A percentile compares a stretch with the other conserved stretches of the same genome.
phyloP scores from a whole-genome alignment of 2,797 vertebrate genomes.

The Buceros bicornis region DNA sequence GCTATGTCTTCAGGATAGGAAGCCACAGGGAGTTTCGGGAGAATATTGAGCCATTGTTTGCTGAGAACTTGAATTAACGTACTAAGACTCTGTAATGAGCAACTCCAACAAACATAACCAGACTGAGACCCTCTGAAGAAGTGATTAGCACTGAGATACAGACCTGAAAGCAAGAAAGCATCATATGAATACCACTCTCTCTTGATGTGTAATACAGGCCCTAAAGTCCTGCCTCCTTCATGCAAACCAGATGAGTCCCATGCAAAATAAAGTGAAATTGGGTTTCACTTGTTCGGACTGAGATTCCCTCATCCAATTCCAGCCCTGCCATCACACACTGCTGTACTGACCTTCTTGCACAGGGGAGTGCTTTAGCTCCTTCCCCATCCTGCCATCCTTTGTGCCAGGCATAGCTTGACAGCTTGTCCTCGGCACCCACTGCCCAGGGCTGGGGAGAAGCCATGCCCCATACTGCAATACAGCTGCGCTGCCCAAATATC shows the following conservation, averaged over 20 bases:
- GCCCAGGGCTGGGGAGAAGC: background rate
- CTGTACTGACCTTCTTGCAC: background rate
- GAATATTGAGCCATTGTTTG: background rate
- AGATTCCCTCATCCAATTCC: background rate
- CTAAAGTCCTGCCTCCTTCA: background rate
- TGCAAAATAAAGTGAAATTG: accelerated
- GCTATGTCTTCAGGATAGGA: background rate
- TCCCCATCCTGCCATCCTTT: background rate
- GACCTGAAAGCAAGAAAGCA: background rate
- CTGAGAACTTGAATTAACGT: background rate
- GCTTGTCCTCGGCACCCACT: background rate
- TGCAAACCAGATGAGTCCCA: background rate
- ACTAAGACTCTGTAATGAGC: background rate
- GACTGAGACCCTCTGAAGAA: background rate
- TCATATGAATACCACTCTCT: background rate
- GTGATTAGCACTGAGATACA: background rate
- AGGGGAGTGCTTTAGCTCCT: background rate
- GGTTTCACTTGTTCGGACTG: background rate
- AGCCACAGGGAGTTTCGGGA: background rate
- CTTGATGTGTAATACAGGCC: background rate
- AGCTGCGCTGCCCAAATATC: accelerated
- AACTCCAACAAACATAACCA: background rate
- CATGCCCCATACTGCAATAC: accelerated
- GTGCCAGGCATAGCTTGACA: background rate
- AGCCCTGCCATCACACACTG: background rate